phyloP scores from a whole-genome alignment of 2,797 vertebrate genomes.

The Argentina silus region DNA sequence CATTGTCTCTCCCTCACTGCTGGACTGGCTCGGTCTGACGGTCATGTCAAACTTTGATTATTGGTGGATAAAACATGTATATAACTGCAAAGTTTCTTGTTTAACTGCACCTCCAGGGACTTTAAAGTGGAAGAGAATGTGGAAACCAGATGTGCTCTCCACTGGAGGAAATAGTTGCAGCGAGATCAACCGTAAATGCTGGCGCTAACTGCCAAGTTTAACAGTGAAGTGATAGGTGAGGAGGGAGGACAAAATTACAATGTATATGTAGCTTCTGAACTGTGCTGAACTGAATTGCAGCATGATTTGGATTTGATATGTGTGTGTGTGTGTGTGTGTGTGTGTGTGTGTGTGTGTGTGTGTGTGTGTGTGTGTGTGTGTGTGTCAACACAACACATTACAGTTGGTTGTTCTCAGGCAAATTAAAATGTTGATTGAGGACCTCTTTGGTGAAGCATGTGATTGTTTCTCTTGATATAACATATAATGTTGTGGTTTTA shows the following conservation, averaged over 20 bases:
- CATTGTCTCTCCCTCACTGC: conserved; percentile 1
- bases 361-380: neutral
- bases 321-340: conserved; percentile 10
- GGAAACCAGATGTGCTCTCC: conserved; percentile 74
- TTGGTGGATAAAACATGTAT: conserved; percentile 38
- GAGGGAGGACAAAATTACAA: neutral
- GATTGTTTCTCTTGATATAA: too few species aligned
- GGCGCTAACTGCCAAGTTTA: conserved; percentile 42
- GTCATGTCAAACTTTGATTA: conserved; percentile 65
- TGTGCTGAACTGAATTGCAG: too few species aligned
- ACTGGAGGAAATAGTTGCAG: conserved; percentile 63
- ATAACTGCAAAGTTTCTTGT: conserved; percentile 38
- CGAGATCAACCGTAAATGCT: conserved; percentile 54
- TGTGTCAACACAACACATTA: too few species aligned
- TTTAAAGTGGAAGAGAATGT: conserved; percentile 57
- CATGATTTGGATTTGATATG: neutral
- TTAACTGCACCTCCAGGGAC: conserved; percentile 64
- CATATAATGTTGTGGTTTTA: too few species aligned
- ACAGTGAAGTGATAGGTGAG: conserved; percentile 43
- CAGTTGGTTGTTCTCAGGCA: too few species aligned
- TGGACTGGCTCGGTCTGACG: conserved; percentile 39
- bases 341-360: conserved; percentile 11
- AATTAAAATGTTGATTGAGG: too few species aligned
- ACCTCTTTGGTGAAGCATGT: too few species aligned
- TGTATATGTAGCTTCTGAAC: neutral